phyloP scores from a whole-genome alignment of 2,888 invertebrate genomes.

The Schrankia costaestrigalis region DNA sequence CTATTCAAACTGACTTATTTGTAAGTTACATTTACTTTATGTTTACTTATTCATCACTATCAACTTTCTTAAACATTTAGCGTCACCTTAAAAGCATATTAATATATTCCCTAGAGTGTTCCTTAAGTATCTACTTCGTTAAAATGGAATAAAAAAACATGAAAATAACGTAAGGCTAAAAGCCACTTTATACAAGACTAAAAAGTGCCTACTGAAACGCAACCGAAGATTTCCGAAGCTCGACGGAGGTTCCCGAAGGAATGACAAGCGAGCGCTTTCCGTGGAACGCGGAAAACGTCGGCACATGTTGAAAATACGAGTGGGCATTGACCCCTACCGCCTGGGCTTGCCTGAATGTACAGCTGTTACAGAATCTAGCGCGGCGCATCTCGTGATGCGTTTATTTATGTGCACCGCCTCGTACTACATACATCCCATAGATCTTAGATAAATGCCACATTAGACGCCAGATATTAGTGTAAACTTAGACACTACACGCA shows the following conservation, averaged over 20 bases:
- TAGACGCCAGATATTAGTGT: constrained; percentile 20
- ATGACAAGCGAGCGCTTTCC: constrained; percentile 72
- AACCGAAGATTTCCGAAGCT: constrained; percentile 48
- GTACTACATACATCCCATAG: constrained; percentile 41
- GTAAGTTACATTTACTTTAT: too few species aligned
- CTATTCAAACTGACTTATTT: too few species aligned
- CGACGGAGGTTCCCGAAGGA: constrained; percentile 65
- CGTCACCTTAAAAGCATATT: too few species aligned
- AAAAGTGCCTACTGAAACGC: constrained; percentile 23
- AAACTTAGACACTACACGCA: constrained; percentile 7
- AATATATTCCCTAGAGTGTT: too few species aligned
- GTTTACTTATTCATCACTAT: too few species aligned
- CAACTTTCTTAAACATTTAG: too few species aligned
- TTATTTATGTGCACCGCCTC: constrained; percentile 54
- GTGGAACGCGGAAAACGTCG: constrained; percentile 78
- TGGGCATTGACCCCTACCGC: constrained; percentile 76
- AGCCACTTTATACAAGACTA: constrained; percentile 25
- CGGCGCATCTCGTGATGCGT: constrained; percentile 60
- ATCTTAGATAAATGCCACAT: constrained; percentile 30
- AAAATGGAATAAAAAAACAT: constrained; percentile 24
- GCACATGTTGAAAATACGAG: constrained; percentile 79
- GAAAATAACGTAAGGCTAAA: constrained; percentile 17
- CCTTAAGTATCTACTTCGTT: too few species aligned
- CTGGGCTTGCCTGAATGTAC: constrained; percentile 60
- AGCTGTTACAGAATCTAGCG: constrained; percentile 74